These are phyloP conservation scores for Agrotis exclamationis DNA, from an alignment of 2,888 invertebrate genomes.

Conservation along the genomic window DNA sequence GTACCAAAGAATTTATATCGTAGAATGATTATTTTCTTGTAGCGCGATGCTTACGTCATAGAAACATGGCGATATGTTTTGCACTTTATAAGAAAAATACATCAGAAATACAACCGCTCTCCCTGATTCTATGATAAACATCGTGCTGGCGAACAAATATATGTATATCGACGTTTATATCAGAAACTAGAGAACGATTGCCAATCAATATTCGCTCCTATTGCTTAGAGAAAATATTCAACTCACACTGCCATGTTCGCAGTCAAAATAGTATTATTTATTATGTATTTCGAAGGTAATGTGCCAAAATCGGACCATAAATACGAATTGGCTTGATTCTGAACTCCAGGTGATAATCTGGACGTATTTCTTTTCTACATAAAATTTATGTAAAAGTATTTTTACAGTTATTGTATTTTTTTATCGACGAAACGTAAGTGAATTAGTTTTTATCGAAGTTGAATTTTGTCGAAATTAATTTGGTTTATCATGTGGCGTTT, in stretches of 20 bases:
- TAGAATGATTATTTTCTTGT: slow-evolving; percentile 74
- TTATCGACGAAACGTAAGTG: slow-evolving; percentile 75
- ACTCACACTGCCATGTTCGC: slow-evolving; percentile 64
- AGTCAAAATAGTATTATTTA: slow-evolving; percentile 78
- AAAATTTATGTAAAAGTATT: slow-evolving; percentile 70
- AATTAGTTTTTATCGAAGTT: slow-evolving; percentile 63
- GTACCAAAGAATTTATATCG: slow-evolving; percentile 88
- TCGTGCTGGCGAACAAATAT: slow-evolving; percentile 51
- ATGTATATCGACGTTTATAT: slow-evolving; percentile 43
- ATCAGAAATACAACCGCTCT: slow-evolving; percentile 30
- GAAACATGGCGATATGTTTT: slow-evolving; percentile 53
- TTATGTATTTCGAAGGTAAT: slow-evolving; percentile 77
- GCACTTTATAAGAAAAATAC: slow-evolving; percentile 33
- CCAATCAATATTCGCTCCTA: slow-evolving; percentile 57
- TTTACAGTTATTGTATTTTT: slow-evolving; percentile 71
- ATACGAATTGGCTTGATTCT: slow-evolving; percentile 75
- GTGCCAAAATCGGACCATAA: slow-evolving; percentile 90
- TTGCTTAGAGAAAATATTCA: slow-evolving; percentile 35
- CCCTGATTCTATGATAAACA: slow-evolving; percentile 50
- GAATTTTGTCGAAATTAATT: slow-evolving; percentile 59
- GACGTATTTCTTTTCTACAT: slow-evolving; percentile 64
- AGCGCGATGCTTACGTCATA: slow-evolving; percentile 63
- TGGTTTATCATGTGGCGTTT: slow-evolving; percentile 43
- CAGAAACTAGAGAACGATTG: slow-evolving; percentile 37
- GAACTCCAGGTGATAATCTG: slow-evolving; percentile 69